phyloP scores from a whole-genome alignment of 2,113 vertebrate species.

The Diglossa brunneiventris region DNA sequence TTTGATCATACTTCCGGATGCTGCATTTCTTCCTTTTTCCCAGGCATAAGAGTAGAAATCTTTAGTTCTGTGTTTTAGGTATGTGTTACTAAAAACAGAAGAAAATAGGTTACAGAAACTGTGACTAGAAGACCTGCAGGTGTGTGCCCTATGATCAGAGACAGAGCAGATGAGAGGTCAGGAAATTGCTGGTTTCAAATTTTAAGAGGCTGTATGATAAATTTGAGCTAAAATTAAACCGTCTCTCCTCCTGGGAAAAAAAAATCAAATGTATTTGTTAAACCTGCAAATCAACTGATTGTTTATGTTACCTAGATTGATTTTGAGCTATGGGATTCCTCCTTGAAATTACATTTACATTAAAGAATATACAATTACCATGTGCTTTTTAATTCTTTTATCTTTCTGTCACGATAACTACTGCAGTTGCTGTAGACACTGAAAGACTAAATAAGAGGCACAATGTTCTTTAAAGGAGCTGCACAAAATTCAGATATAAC shows the following conservation, averaged over 20 bases:
- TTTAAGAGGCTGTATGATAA: constrained; percentile 14
- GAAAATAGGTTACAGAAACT: neutral
- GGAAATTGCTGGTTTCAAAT: constrained; percentile 30
- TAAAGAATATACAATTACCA: neutral
- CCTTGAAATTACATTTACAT: constrained; percentile 11
- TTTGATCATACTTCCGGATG: neutral
- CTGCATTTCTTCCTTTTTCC: neutral
- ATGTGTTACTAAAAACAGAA: neutral
- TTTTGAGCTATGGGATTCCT: neutral
- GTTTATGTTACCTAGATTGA: neutral
- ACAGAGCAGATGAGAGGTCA: constrained; percentile 11
- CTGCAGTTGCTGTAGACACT: neutral
- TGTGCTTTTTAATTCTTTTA: neutral
- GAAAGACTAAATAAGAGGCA: neutral
- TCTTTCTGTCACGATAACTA: neutral
- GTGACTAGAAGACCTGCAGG: neutral
- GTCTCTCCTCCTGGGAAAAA: neutral
- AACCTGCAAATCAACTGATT: neutral
- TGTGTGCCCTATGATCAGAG: constrained; percentile 9
- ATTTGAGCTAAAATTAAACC: constrained; percentile 47
- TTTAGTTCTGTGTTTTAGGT: neutral
- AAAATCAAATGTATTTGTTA: neutral
- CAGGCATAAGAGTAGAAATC: neutral
- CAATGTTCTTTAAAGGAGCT: neutral
- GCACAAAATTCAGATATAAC: neutral